Conservation (phyloP, 2,888 invertebrate genomes). For the Drosophila villosipedis region DNA sequence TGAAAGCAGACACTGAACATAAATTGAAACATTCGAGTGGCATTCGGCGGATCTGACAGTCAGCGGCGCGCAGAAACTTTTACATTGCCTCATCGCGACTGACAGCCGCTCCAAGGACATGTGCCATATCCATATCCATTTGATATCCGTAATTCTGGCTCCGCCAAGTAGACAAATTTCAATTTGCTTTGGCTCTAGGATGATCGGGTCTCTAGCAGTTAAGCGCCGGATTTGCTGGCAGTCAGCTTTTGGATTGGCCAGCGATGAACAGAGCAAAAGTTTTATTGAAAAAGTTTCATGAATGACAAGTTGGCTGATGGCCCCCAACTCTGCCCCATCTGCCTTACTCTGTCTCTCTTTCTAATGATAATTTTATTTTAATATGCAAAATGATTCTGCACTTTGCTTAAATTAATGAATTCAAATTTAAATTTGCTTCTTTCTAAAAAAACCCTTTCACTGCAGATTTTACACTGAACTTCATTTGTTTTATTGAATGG, state of each 20-base stretch:
- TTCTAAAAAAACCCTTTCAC: not conserved
- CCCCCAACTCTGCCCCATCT: not conserved
- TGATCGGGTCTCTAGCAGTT: conserved; percentile 41
- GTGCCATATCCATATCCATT: conserved; percentile 7
- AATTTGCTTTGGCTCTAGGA: conserved; percentile 29
- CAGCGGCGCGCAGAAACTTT: conserved; percentile 40
- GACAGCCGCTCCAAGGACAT: conserved; percentile 10
- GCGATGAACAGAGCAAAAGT: conserved; percentile 59
- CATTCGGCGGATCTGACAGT: conserved; percentile 30
- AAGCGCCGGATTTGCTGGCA: conserved; percentile 51
- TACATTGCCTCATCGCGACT: conserved; percentile 9
- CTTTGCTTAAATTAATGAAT: conserved; percentile 9
- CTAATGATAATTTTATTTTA: conserved; percentile 1
- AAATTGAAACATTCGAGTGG: conserved; percentile 42
- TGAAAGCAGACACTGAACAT: conserved; percentile 21
- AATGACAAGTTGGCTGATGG: conserved; percentile 65
- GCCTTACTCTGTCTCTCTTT: not conserved
- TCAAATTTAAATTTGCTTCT: not conserved
- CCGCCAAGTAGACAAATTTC: conserved; percentile 34
- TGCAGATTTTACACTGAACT: not conserved
- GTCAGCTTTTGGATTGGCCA: conserved; percentile 44
- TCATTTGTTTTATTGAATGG: not conserved
- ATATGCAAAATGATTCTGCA: conserved; percentile 30
- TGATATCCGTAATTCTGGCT: conserved; percentile 10
- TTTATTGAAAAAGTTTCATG: conserved; percentile 80